Evolutionary conservation across 1,140 invertebrate species (phyloP), one percentile per base, ranked within the genome.

Genomic region (Rhizoglyphus robini): DNA sequence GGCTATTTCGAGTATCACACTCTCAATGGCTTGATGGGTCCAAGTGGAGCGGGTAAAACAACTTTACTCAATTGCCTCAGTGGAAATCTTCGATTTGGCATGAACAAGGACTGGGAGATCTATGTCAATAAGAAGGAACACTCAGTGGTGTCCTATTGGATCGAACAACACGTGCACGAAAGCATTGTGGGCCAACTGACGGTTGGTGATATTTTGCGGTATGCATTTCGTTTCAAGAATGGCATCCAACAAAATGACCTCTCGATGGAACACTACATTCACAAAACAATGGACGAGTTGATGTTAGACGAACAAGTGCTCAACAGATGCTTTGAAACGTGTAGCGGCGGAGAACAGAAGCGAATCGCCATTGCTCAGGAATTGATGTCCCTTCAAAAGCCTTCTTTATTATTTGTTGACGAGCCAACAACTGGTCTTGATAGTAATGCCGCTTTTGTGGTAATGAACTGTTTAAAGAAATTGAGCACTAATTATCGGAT

Each of bases 131-230:
- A 20, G 23, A 3, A 46, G 2, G 3, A 46, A 46, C 23, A 8
- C 18, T 41, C 8, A 18, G 8, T 41, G 25, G 2, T 18, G 5
- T 3, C 65, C 23, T 23, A 29, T 8, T 66, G 47, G 20, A 49
- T 66, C 15, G 38, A 38, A 27, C 65, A 66, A 27, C 27, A 62
- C 11, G 65, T 96, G 75, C 90, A 95, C 72, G 91, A 96, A 75
- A 87, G 88, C 68, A 79, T 96, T 0, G 80, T 90, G 20, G 88
- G 86, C 0, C 87, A 93, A 75, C 78, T 96, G 8, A 89, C 88
- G 0, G 89, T 95, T 4, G 81, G 81, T 63, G 27, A 58, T n/a
- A 58, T 58, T 3, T 34, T 58, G 25, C 11, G 11, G 2, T 58
- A 58, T 34, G 54, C 54, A 30, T 58, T 58, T 58, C 27, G 27